Percentiles rank a stretch among this genome's conserved stretches.
Conservation (phyloP, 2,888 invertebrate species). For the Drosophila diplacantha region DNA sequence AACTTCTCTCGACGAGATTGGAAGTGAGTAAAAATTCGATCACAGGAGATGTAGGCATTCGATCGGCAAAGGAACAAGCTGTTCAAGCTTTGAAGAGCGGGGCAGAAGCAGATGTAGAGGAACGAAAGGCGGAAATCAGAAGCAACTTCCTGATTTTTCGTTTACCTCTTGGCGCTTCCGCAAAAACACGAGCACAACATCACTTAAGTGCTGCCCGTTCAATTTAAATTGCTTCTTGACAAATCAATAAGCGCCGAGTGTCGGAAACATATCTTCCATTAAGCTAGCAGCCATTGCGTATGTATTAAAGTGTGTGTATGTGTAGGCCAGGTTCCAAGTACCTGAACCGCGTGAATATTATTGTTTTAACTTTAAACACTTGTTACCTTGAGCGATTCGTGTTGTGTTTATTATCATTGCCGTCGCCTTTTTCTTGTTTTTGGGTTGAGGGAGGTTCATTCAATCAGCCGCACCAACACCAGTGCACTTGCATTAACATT, state of each 20-base stretch:
- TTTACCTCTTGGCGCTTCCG: constrained; percentile 50
- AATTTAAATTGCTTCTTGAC: constrained; percentile 50
- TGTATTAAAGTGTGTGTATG: neutral
- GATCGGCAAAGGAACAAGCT: constrained; percentile 1
- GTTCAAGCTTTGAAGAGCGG: neutral
- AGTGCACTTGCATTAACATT: constrained; percentile 4
- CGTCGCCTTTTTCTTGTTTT: constrained; percentile 27
- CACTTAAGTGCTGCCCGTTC: constrained; percentile 6
- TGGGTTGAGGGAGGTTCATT: constrained; percentile 69
- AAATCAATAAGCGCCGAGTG: constrained; percentile 59
- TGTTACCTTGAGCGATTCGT: constrained; percentile 61
- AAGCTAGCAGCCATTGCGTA: constrained; percentile 4
- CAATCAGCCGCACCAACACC: constrained; percentile 32
- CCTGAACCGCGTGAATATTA: constrained; percentile 41
- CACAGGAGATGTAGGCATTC: neutral
- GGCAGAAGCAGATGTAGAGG: constrained; percentile 12
- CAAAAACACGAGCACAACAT: constrained; percentile 16
- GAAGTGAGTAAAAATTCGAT: constrained; percentile 21
- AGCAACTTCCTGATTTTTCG: constrained; percentile 54
- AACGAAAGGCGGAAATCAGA: constrained; percentile 57
- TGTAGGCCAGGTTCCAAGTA: constrained; percentile 38
- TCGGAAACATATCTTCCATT: constrained; percentile 18
- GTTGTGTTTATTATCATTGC: constrained; percentile 37
- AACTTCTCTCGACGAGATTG: constrained; percentile 16
- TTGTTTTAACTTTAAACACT: constrained; percentile 57